Conservation (phyloP, 2,888 invertebrate species). For the Brenthis ino region DNA sequence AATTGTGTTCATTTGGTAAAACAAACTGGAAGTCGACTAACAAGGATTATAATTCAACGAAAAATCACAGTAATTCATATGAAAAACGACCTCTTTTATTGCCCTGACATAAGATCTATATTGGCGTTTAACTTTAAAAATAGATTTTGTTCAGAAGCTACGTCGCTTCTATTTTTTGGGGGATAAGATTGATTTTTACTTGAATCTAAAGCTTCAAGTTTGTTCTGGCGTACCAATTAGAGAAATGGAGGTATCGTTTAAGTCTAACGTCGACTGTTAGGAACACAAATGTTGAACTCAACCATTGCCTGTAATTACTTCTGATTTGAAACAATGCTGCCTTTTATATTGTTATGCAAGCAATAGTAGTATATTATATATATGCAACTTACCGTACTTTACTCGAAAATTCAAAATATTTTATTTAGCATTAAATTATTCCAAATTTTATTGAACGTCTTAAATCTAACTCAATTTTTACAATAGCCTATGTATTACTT, state of each 20-base stretch:
- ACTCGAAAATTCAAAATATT: too few species aligned
- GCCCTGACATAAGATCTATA: slow-evolving; percentile 19
- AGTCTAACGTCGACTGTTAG: slow-evolving; percentile 26
- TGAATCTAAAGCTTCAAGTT: slow-evolving; percentile 1
- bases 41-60: slow-evolving; percentile 1
- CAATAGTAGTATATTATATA: too few species aligned
- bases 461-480: too few species aligned
- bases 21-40: background rate
- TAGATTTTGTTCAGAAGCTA: background rate
- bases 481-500: too few species aligned
- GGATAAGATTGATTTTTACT: slow-evolving; percentile 11
- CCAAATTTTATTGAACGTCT: too few species aligned
- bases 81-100: slow-evolving; percentile 16
- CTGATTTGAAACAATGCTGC: slow-evolving; percentile 28
- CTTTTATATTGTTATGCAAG: slow-evolving; percentile 14
- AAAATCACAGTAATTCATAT: slow-evolving; percentile 4
- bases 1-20: background rate
- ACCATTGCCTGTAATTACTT: slow-evolving; percentile 27
- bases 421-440: too few species aligned
- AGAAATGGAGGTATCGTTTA: slow-evolving; percentile 34
- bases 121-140: slow-evolving; percentile 16
- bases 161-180: background rate
- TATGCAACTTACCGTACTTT: too few species aligned
- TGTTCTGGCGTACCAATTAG: slow-evolving; percentile 30
- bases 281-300: slow-evolving; percentile 32